Evolutionary conservation across 2,797 vertebrate genomes (phyloP), one percentile per base, ranked within the genome.

Genomic region (Halcyon chelicuti): DNA sequence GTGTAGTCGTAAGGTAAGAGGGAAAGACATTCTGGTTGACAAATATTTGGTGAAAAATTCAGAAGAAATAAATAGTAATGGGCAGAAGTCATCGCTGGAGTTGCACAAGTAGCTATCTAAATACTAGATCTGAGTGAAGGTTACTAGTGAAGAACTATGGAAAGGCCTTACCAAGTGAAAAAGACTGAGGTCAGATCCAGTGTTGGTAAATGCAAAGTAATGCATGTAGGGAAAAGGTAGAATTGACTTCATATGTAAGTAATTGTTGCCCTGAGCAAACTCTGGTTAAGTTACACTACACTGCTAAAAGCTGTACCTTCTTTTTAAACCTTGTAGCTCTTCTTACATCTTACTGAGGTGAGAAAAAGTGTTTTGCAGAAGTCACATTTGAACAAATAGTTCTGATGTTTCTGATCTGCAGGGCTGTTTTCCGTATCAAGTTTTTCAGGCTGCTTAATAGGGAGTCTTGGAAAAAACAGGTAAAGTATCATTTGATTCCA

Each of bases 1-100:
- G 19, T 0, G 0, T 62, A 29, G 12, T 76, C 15, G 4, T 42
- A 66, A 80, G 18, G 9, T 68, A 57, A 47, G 47, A 58, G 3
- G 18, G 29, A 71, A 55, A 10, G 33, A 17, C 22, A 14, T 71
- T 54, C 21, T 42, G 0, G 49, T 9, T 42, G 51, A n/a, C 82
- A 15, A 76, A 8, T 77, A 51, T 52, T 77, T 42, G 72, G 23
- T 57, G 49, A 65, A 81, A 68, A 91, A 40, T 63, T 78, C 49
- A 51, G 49, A 28, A 77, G 26, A 19, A 88, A 26, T 72, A 31
- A 75, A n/a, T 67, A 44, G 21, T 55, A 74, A 39, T 39, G 47
- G 31, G 19, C 20, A 72, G 70, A 61, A 91, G 23, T 61, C 15
- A 46, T 77, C 15, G 20, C 8, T 57, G 25, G 37, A 80, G 35